Conservation (phyloP, 2,888 invertebrate species). For the Leptinotarsa tumamoca region DNA sequence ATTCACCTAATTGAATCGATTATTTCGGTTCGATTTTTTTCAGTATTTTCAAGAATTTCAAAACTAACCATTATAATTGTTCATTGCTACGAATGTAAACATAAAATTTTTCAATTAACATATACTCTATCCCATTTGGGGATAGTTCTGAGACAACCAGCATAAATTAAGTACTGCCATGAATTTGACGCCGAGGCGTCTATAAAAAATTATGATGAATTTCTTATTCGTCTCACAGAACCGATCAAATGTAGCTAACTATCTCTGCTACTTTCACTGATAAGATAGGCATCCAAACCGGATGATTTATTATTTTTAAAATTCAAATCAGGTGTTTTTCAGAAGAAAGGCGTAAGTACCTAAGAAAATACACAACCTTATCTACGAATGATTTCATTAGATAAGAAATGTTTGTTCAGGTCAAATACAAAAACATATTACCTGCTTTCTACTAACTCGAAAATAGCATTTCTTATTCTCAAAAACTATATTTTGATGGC, state of each 20-base stretch:
- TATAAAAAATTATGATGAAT: no score
- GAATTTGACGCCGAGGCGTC: no score
- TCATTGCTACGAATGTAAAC: no score
- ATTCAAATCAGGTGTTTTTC: constrained; percentile 3
- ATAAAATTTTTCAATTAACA: no score
- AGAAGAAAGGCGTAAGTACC: neutral
- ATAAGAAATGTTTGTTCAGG: neutral
- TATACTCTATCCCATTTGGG: no score
- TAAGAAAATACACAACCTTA: neutral
- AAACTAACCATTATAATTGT: no score
- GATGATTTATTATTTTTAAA: neutral
- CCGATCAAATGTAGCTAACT: neutral
- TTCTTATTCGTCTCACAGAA: neutral
- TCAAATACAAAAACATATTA: neutral
- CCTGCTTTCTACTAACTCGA: neutral
- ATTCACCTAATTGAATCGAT: no score
- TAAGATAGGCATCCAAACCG: neutral
- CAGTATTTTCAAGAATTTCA: no score
- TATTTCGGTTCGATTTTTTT: no score
- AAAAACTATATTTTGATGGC: neutral
- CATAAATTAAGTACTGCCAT: no score
- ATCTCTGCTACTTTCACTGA: neutral
- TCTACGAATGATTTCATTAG: neutral
- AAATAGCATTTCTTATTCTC: neutral
- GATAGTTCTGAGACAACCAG: no score